A percentile compares a stretch with the other conserved stretches of the same genome.
phyloP scores from a whole-genome alignment of 2,113 vertebrate genomes.

The Bombycilla garrulus region DNA sequence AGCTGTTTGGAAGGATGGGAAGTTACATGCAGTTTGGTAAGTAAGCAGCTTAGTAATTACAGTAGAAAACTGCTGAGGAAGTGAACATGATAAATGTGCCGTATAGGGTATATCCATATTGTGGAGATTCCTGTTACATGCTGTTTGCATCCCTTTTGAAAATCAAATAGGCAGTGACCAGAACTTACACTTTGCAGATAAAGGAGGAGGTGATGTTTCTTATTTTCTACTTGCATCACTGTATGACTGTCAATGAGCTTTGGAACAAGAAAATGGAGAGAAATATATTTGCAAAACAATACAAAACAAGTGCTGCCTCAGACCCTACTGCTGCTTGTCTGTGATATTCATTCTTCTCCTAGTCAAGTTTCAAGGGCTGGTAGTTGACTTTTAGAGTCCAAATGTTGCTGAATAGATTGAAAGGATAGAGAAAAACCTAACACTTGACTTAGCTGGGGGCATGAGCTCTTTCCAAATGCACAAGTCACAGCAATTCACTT shows the following conservation, averaged over 20 bases:
- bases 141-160: background rate
- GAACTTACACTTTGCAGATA: conserved; percentile 66
- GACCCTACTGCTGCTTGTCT: background rate
- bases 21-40: background rate
- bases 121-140: background rate
- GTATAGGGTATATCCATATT: background rate
- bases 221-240: conserved; percentile 58
- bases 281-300: background rate
- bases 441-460: accelerated
- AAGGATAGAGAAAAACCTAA: background rate
- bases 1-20: background rate
- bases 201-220: conserved; percentile 50
- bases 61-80: background rate
- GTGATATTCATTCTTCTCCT: background rate
- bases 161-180: background rate
- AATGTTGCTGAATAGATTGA: background rate
- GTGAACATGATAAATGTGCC: background rate
- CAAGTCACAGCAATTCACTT: background rate
- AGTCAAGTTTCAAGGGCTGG: background rate
- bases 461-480: background rate
- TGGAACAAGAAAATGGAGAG: background rate
- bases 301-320: background rate
- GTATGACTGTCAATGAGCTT: conserved; percentile 25
- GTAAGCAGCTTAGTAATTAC: background rate
- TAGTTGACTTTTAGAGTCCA: background rate